phyloP scores from a whole-genome alignment of 2,888 invertebrate species.

The Galeopsomyia nigrocyanea region DNA sequence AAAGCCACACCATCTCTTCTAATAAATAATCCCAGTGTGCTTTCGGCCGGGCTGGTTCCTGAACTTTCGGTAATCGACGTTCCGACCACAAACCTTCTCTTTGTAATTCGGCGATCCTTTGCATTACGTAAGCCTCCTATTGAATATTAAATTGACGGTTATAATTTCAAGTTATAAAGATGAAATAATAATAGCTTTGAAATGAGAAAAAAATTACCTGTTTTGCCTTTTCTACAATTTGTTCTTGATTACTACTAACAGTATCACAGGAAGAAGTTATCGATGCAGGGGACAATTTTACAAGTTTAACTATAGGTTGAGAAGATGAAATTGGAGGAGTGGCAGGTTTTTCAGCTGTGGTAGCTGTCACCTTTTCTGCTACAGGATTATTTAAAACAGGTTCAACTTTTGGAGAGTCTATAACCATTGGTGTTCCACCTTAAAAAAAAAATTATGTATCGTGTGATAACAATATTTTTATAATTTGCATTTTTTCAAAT shows the following conservation, averaged over 20 bases:
- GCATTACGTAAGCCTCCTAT: slow-evolving; percentile 93
- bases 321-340: slow-evolving; percentile 50
- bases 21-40: slow-evolving; percentile 98
- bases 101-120: slow-evolving; percentile 91
- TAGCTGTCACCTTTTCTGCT: slow-evolving; percentile 49
- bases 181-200: slow-evolving; percentile 3
- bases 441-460: slow-evolving; percentile 49
- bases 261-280: slow-evolving; percentile 59
- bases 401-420: slow-evolving; percentile 59
- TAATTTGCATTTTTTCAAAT: too few relatives aligned
- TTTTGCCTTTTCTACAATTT: slow-evolving; percentile 88
- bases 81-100: slow-evolving; percentile 97
- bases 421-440: slow-evolving; percentile 70
- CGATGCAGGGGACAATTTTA: slow-evolving; percentile 60
- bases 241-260: slow-evolving; percentile 74
- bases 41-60: slow-evolving; percentile 90
- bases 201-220: slow-evolving; percentile 70
- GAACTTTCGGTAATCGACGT: slow-evolving; percentile 89
- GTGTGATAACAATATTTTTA: too few relatives aligned
- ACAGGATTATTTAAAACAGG: slow-evolving; percentile 50
- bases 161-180: not conserved
- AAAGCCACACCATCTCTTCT: slow-evolving; percentile 99
- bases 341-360: slow-evolving; percentile 48
- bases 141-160: slow-evolving; percentile 11
- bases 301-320: slow-evolving; percentile 64